Base-by-base conservation (phyloP, 2,113 vertebrate species). In the Heterocephalus glaber region DNA sequence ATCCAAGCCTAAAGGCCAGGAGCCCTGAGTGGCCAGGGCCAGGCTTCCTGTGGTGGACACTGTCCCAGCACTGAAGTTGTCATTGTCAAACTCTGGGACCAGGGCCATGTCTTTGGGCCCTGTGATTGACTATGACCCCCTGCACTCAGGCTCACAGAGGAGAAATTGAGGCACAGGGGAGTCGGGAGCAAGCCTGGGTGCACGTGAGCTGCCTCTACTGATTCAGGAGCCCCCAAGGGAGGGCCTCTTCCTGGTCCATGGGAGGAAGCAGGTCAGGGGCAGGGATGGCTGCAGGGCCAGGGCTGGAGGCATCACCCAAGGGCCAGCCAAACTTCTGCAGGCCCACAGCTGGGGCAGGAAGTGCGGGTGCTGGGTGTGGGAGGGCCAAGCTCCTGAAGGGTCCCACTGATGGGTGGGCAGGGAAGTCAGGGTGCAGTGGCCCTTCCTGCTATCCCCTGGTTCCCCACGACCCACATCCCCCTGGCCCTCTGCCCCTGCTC, bases 301-400 rank as follows among this genome's bases (percentile, higher is more conserved):
- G 0, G 22, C 52, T 9, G 35, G 72, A 9, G n/a, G n/a, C n/a
- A n/a, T n/a, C n/a, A n/a, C n/a, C 80, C 24, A 5, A 86, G n/a
- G 74, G 96, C 95, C 96, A 89, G 84, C 14, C 0, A 9, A 24
- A 61, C 87, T 84, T 76, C 82, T 2, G 14, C 0, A 5, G 72
- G 41, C 11, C 28, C 58, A 4, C 70, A 2, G 19, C 28, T 0
- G 2, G 66, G 61, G 38, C 93, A 88, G 96, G 95, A 95, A 96
- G 89, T 0, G 0, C 41, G 9, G 56, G 7, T 19, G 38, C 7
- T 3, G 16, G 93, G 74, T 79, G 74, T 26, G 61, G 84, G 24
- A 49, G 95, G 96, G 80, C 83, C 20, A 60, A 89, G 9, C 58
- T 82, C 0, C 2, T 97, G 89, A 96, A 95, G 61, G 80, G 84